A percentile compares a stretch with the other conserved stretches of the same genome.
Evolutionary conservation across 1,140 invertebrate species (phyloP).

Genomic region (Drosophila prosaltans): DNA sequence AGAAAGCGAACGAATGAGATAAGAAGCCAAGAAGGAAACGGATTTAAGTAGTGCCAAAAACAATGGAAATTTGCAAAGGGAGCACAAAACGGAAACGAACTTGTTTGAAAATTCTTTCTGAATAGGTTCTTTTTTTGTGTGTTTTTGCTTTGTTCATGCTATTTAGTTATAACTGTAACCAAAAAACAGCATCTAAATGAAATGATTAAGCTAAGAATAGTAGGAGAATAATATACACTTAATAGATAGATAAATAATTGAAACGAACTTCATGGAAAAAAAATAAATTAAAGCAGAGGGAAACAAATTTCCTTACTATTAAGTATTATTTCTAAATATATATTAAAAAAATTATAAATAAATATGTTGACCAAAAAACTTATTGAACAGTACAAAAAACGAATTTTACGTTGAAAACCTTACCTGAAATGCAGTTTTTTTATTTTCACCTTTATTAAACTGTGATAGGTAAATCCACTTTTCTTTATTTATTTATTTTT

Average conservation of each 20-base stretch:
- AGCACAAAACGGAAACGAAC: not conserved
- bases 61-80: constrained; percentile 45
- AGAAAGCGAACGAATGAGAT: constrained; percentile 52
- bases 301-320: no score
- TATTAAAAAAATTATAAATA: no score
- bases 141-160: constrained; percentile 40
- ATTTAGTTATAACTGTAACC: constrained; percentile 62
- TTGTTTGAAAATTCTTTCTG: constrained; percentile 19
- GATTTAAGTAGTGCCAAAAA: constrained; percentile 74
- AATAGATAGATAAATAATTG: not conserved
- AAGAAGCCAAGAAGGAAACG: constrained; percentile 62
- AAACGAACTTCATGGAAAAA: not conserved
- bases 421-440: no score
- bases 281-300: no score
- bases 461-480: no score
- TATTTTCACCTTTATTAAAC: no score
- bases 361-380: no score
- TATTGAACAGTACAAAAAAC: no score
- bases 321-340: no score
- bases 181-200: not conserved
- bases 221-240: constrained; percentile 1
- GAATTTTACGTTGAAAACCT: no score
- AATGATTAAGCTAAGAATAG: constrained; percentile 7
- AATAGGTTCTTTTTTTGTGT: constrained; percentile 24
- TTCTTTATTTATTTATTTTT: no score